These are phyloP conservation scores for Vesta saturnalis DNA, from an alignment of 2,888 invertebrate genomes.

Conservation along the genomic window DNA sequence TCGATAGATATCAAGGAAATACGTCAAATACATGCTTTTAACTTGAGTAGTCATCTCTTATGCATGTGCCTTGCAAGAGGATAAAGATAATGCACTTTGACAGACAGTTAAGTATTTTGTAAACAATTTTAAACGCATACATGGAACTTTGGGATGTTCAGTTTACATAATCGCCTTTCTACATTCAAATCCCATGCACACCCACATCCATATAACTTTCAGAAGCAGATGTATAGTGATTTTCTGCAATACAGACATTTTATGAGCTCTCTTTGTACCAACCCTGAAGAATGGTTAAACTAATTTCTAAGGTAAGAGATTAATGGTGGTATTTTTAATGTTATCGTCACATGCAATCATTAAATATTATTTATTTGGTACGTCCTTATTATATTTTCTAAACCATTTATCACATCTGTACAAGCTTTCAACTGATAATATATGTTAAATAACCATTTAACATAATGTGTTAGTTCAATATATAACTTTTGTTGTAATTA, in stretches of 20 bases:
- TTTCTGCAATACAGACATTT: neutral
- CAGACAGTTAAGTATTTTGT: conserved; percentile 21
- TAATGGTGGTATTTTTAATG: neutral
- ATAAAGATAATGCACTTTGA: conserved; percentile 21
- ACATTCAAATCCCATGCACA: neutral
- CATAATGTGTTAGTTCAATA: neutral
- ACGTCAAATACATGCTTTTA: neutral
- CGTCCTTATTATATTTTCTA: neutral
- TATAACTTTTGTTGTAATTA: conserved; percentile 18
- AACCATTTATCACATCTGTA: conserved; percentile 9
- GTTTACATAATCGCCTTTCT: conserved; percentile 11
- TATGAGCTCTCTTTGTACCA: no score
- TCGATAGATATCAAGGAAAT: neutral
- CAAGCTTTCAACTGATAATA: neutral
- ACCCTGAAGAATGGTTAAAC: neutral
- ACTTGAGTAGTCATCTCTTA: conserved; percentile 14
- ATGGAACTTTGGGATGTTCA: conserved; percentile 19
- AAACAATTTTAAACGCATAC: conserved; percentile 18
- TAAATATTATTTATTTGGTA: neutral
- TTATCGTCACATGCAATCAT: neutral
- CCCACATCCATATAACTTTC: conserved; percentile 18
- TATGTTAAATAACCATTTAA: conserved; percentile 2
- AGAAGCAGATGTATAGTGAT: conserved; percentile 18
- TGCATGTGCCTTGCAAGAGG: conserved; percentile 12
- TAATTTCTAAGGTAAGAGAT: neutral